Evolutionary conservation across 1,140 invertebrate species (phyloP), one percentile per base, ranked within the genome.

Genomic region (Philaenus spumarius): DNA sequence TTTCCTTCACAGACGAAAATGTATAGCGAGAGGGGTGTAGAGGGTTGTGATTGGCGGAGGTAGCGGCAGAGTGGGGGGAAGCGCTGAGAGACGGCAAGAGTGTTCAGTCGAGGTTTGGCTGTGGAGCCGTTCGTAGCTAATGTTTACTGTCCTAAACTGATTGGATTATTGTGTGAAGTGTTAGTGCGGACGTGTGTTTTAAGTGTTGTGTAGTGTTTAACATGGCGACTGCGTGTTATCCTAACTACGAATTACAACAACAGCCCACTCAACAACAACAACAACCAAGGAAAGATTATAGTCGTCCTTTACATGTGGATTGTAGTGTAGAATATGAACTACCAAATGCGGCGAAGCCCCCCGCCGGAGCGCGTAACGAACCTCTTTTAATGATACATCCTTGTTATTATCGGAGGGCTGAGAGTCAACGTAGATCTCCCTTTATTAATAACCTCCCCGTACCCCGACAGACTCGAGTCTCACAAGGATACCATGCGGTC

Each of bases 271-370:
- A 17, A 2, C 23, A 19, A 14, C 26, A n/a, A 20, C 26, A 39
- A 15, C 26, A 39, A 15, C 50, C 35, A n/a, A 9, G 22, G 50
- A 85, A 85, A 73, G 86, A 90, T 72, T 89, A 86, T 74, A 84
- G 81, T 66, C 80, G 84, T 68, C 86, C 87, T 59, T 76, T 90
- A 68, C 85, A 87, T 75, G 87, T 89, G 62, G 87, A 89, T 72
- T 89, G 87, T 75, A 89, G 86, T 76, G 86, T 89, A 57, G 87
- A 90, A 73, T 90, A 89, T 77, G 87, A 89, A 74, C 75, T 90
- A 66, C 87, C 87, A 55, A 86, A 86, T 67, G 83, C 86, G 71
- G 86, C 86, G 26, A 87, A 88, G 70, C 86, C 87, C 57, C 86
- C 87, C 59, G 82, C 83, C 63, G 86, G 86, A 24, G 83, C 83